Evolutionary conservation across 1,140 invertebrate species (phyloP).

Genomic region (Drosophila miranda): DNA sequence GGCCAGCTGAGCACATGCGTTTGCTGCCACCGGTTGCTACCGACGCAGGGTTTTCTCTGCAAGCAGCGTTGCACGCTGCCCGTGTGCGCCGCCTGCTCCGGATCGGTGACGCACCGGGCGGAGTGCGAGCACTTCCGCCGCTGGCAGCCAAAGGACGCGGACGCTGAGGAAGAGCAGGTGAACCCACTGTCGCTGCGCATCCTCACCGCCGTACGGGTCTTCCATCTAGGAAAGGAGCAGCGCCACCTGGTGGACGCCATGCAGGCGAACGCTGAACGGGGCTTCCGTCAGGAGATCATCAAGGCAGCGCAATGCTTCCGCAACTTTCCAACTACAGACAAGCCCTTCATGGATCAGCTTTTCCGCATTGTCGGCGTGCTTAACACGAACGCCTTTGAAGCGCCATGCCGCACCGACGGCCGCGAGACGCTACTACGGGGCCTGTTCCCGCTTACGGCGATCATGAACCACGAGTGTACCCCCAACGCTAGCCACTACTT

Average conservation of each 20-base stretch:
- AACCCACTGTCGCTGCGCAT: constrained; percentile 84
- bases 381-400: constrained; percentile 90
- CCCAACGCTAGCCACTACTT: constrained; percentile 90
- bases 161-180: constrained; percentile 46
- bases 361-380: constrained; percentile 84
- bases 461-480: constrained; percentile 90
- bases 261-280: constrained; percentile 84
- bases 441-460: constrained; percentile 88
- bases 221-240: constrained; percentile 84
- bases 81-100: constrained; percentile 84
- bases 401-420: constrained; percentile 82
- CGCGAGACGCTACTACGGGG: constrained; percentile 85
- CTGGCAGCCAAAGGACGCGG: constrained; percentile 83
- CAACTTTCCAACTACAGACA: constrained; percentile 83
- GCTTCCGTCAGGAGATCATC: constrained; percentile 85
- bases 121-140: constrained; percentile 85
- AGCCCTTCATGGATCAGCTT: constrained; percentile 73
- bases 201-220: constrained; percentile 85
- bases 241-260: constrained; percentile 84
- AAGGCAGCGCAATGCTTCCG: constrained; percentile 85
- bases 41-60: constrained; percentile 82
- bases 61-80: constrained; percentile 82
- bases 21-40: constrained; percentile 66
- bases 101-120: constrained; percentile 83
- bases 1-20: constrained; percentile 75